These are phyloP conservation scores for Muntiacus reevesi DNA, from an alignment of 2,113 vertebrate species.

Conservation along the genomic window DNA sequence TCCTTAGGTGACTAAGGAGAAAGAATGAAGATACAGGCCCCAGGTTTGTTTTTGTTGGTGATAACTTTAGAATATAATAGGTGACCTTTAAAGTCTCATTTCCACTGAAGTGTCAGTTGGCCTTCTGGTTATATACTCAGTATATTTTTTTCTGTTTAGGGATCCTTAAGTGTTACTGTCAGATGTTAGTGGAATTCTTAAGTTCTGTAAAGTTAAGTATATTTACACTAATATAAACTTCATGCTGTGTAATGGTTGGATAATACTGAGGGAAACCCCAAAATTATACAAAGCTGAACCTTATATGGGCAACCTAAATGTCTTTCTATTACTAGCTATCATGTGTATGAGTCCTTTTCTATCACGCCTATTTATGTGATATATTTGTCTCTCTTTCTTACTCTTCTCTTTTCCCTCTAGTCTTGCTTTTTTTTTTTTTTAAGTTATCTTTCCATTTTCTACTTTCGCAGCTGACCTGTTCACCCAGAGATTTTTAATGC, in stretches of 20 bases:
- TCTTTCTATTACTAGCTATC: not conserved
- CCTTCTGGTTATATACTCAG: not conserved
- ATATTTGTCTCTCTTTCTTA: not conserved
- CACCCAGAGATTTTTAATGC: not conserved
- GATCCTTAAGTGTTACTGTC: not conserved
- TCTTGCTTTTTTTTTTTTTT: not conserved
- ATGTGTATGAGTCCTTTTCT: not conserved
- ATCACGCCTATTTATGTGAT: not conserved
- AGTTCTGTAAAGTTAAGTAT: not conserved
- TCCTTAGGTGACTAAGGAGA: not conserved
- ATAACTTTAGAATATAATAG: conserved; percentile 17
- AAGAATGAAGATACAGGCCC: not conserved
- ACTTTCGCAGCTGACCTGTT: conserved; percentile 4
- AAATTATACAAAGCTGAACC: not conserved
- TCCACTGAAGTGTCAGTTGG: not conserved
- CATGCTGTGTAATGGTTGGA: not conserved
- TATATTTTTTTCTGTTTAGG: conserved; percentile 2
- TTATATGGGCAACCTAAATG: not conserved
- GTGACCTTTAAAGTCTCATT: not conserved
- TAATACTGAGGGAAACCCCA: not conserved
- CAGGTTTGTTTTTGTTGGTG: not conserved
- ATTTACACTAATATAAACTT: not conserved
- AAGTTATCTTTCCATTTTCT: not conserved
- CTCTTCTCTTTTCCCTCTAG: not conserved
- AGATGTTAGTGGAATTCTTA: conserved; percentile 23